These are phyloP conservation scores for Dryomyza anilis DNA, from an alignment of 2,888 invertebrate species.

Conservation along the genomic window DNA sequence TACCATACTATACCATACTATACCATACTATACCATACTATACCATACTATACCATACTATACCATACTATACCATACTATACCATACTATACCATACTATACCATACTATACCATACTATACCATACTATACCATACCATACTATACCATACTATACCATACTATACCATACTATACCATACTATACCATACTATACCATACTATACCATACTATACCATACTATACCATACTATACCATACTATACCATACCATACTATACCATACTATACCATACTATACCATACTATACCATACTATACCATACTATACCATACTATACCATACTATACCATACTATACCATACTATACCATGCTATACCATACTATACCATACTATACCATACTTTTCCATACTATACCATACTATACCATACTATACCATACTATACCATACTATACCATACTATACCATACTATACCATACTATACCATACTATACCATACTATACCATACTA, in stretches of 20 bases:
- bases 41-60: conserved; percentile 5
- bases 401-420: conserved; percentile 2
- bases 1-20: conserved; percentile 8
- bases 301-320: conserved; percentile 10
- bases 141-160: conserved; percentile 18
- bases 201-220: background rate
- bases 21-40: conserved; percentile 8
- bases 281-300: conserved; percentile 9
- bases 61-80: conserved; percentile 17
- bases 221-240: background rate
- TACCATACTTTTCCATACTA: background rate
- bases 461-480: background rate
- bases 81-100: conserved; percentile 20
- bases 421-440: conserved; percentile 1
- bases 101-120: conserved; percentile 18
- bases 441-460: conserved; percentile 14
- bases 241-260: conserved; percentile 1
- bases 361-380: background rate
- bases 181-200: conserved; percentile 1
- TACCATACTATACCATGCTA: background rate
- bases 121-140: conserved; percentile 17
- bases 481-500: conserved; percentile 12
- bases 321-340: conserved; percentile 5
- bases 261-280: conserved; percentile 5
- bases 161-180: conserved; percentile 18